Conservation (phyloP, 64 coral and sea anemone species). For the Cladopsammia gracilis region DNA sequence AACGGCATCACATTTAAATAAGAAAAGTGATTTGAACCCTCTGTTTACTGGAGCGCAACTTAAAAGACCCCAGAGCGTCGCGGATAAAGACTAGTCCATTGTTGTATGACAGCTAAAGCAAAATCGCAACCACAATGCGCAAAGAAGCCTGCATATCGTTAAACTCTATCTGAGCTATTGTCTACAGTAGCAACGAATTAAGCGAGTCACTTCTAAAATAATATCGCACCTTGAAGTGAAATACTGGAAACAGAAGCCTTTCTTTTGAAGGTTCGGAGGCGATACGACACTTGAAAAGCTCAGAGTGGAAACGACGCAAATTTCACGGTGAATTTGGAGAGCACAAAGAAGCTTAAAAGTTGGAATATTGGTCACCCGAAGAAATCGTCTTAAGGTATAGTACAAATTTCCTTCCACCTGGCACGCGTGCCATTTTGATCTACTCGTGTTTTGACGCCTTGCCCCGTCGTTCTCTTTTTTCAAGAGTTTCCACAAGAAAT, state of each 20-base stretch:
- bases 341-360: slow-evolving; percentile 7
- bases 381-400: neutral
- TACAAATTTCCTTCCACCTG: slow-evolving; percentile 17
- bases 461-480: neutral
- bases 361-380: slow-evolving; percentile 13
- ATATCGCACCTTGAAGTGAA: neutral
- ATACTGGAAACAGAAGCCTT: neutral
- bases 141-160: slow-evolving; percentile 35
- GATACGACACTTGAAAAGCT: neutral
- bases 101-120: slow-evolving; percentile 28
- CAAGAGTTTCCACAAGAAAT: neutral
- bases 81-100: neutral
- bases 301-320: neutral
- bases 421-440: slow-evolving; percentile 2
- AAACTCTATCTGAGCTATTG: neutral
- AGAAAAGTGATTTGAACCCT: slow-evolving; percentile 21
- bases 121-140: neutral
- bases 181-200: slow-evolving; percentile 17
- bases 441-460: neutral
- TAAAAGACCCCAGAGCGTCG: slow-evolving; percentile 5
- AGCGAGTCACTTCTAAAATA: neutral
- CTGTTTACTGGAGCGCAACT: slow-evolving; percentile 17
- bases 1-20: slow-evolving; percentile 29
- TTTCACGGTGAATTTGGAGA: neutral
- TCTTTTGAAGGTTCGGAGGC: neutral